These are phyloP conservation scores for Ellobius talpinus DNA, from an alignment of 2,113 vertebrate species.

Conservation along the genomic window DNA sequence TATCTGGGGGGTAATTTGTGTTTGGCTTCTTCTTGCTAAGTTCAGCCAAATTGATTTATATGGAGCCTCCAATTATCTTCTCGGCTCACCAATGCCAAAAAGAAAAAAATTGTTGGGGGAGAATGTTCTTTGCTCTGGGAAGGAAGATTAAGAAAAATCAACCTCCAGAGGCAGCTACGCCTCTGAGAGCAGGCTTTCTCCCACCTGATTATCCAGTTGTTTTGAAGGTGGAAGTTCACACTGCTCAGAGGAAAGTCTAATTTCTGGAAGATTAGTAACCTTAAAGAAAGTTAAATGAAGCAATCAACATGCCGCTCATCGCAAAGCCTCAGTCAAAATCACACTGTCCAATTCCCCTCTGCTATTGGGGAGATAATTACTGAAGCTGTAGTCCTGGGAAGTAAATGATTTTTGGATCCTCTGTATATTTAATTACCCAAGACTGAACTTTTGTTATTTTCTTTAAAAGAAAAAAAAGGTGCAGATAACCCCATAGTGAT, in stretches of 20 bases:
- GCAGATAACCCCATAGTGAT: neutral
- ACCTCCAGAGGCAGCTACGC: neutral
- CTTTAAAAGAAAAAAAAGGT: neutral
- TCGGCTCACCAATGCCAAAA: constrained; percentile 55
- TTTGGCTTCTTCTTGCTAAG: constrained; percentile 71
- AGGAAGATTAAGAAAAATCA: constrained; percentile 62
- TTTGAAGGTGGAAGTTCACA: constrained; percentile 49
- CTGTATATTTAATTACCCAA: constrained; percentile 71
- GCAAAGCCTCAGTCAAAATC: constrained; percentile 41
- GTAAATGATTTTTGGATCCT: constrained; percentile 72
- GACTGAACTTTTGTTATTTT: constrained; percentile 66
- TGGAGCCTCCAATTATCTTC: constrained; percentile 72
- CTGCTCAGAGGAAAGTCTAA: constrained; percentile 54
- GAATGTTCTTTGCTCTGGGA: constrained; percentile 59
- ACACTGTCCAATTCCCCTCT: constrained; percentile 36
- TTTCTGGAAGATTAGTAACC: constrained; percentile 68
- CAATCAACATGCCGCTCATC: neutral
- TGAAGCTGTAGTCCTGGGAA: constrained; percentile 58
- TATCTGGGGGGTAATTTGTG: constrained; percentile 63
- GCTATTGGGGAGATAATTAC: constrained; percentile 60
- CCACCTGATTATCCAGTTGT: constrained; percentile 66
- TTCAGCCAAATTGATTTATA: constrained; percentile 74
- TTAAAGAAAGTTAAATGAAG: constrained; percentile 65
- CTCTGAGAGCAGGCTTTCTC: constrained; percentile 51
- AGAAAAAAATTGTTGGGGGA: constrained; percentile 55